Conservation (phyloP, 2,797 vertebrate species). For the Heterohyrax brucei region DNA sequence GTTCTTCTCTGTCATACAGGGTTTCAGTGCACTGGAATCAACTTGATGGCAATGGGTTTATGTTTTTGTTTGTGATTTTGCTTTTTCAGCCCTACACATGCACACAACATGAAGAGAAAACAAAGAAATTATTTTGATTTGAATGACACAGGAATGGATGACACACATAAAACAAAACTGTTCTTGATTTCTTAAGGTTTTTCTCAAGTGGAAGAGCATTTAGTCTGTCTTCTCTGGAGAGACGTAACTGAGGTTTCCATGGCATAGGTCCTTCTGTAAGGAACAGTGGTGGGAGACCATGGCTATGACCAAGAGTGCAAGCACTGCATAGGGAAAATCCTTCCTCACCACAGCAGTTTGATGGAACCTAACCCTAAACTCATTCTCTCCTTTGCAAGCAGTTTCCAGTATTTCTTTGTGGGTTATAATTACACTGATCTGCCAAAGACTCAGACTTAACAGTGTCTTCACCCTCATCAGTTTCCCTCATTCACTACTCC, state of each 20-base stretch:
- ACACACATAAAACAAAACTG: fast-evolving
- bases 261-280: fast-evolving
- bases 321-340: not conserved
- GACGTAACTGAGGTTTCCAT: not conserved
- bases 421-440: not conserved
- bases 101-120: not conserved
- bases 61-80: no score
- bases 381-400: no score
- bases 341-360: not conserved
- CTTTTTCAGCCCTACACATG: not conserved
- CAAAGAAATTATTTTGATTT: no score
- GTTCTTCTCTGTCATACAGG: no score
- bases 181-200: no score
- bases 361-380: not conserved
- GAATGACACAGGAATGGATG: fast-evolving
- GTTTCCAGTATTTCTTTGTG: not conserved
- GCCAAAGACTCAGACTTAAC: no score
- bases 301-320: no score
- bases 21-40: no score
- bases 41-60: no score
- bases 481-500: fast-evolving
- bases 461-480: not conserved
- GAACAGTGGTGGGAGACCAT: fast-evolving
- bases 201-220: fast-evolving
- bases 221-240: not conserved